Base-by-base conservation (phyloP, 2,797 vertebrate genomes). In the Brachyrhaphis roseni region DNA sequence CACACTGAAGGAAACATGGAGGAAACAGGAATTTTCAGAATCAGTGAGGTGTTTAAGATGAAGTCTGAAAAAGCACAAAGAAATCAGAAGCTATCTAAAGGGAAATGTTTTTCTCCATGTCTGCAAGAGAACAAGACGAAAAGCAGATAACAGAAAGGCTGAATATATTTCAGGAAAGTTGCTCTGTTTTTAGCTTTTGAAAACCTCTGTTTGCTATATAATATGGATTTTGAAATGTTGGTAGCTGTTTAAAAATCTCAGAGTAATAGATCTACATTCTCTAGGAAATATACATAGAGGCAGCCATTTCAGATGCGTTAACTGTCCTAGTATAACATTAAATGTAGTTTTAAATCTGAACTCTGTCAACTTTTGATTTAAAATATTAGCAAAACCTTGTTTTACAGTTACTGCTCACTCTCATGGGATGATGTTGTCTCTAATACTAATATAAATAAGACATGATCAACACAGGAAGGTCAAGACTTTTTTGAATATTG, bases 1-100 rank as follows among this genome's bases (percentile, higher is more conserved):
- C 98, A 99, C 80, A 99, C 98, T 99, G 86, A 80, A 10, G 43
- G 72, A 75, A 23, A 83, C 26, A 82, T 5, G 72, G 31, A 64
- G 15, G 41, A 81, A 75, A 74, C 20, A 51, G 20, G 81, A 86
- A 53, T 26, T 15, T 34, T 71, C 68, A 43, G 26, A 7, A 28
- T 53, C 23, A 53, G 51, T 53, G 51, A 41, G 20, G 10, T 41
- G 64, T 68, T 68, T 41, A 39, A 41, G 39, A 13, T 41, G 64
- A 68, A 41, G 64, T 41, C 64, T 41, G 64, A 68, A 26, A 36
- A 12, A 68, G 36, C 8, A 39, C 34, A 68, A 23, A 68, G 36
- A 41, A 20, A 11, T 39, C 36, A 68, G 7, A 68, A 41, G 20
- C 20, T 12, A 41, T 41, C 36, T 26, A 23, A 41, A 68, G 34